A percentile compares a stretch with the other conserved stretches of the same genome.
These are phyloP conservation scores for Lamellibrachia columna DNA, from an alignment of 2,888 invertebrate genomes.

Conservation along the genomic window DNA sequence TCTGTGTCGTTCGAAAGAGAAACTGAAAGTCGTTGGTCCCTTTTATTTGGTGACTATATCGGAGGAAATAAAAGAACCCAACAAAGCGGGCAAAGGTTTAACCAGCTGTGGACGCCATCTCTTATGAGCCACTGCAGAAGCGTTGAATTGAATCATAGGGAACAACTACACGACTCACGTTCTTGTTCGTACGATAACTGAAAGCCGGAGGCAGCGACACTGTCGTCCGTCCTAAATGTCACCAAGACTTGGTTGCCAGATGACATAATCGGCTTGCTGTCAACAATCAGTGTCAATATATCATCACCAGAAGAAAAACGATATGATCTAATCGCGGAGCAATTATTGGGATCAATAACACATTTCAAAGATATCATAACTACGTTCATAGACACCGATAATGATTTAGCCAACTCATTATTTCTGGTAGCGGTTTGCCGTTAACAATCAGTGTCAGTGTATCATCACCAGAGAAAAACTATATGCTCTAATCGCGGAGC, in stretches of 20 bases:
- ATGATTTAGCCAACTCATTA: background rate
- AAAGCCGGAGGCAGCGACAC: slow-evolving; percentile 27
- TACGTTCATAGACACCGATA: too few relatives aligned
- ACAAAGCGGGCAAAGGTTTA: too few relatives aligned
- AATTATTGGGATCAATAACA: background rate
- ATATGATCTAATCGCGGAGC: too few relatives aligned
- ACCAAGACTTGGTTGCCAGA: slow-evolving; percentile 32
- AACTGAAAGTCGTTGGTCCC: too few relatives aligned
- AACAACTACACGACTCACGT: background rate
- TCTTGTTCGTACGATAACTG: slow-evolving; percentile 21
- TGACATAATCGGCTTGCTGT: slow-evolving; percentile 26
- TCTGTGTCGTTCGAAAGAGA: too few relatives aligned
- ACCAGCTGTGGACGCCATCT: too few relatives aligned
- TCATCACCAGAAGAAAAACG: background rate
- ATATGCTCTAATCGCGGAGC: too few relatives aligned
- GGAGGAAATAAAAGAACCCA: too few relatives aligned
- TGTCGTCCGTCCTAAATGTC: slow-evolving; percentile 31
- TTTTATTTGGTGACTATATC: too few relatives aligned
- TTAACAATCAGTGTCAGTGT: background rate
- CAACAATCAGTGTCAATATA: background rate
- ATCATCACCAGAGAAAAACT: too few relatives aligned
- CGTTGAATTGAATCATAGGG: background rate
- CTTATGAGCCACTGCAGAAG: too few relatives aligned
- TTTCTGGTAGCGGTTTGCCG: background rate
- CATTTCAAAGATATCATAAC: background rate